Base-by-base conservation (phyloP, 2,888 invertebrate species). In the Ophion slaviceki region DNA sequence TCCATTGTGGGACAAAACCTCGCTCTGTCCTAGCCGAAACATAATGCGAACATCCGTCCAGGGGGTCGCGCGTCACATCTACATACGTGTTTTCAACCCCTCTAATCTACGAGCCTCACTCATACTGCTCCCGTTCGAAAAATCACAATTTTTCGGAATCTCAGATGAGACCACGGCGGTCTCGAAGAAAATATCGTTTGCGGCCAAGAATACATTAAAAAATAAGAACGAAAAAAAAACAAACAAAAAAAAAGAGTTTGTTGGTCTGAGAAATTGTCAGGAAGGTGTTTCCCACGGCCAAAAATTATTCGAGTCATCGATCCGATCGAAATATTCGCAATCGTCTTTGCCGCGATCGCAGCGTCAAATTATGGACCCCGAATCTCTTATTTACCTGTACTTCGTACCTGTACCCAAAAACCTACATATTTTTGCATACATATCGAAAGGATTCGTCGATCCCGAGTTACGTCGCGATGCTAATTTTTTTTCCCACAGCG, bases 31-130 rank as follows among this genome's bases (percentile, higher is more conserved):
- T 90, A 90, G 90, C 89, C 61, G 90, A 90, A 72, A 71, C 91
- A 90, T 91, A 90, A 91, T 89, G 89, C 90, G 90, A 91, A 91
- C 91, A 90, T 91, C 91, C 90, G 91, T 90, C 90, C 88, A 89
- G 87, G 89, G 89, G 90, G 89, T 90, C 86, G 89, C 17, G 67
- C 79, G 87, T 88, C 90, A 90, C 90, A 92, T 92, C 91, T 92
- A 89, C 91, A 92, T 91, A 88, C 88, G 89, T 88, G 87, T 88
- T 87, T 88, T 88, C 88, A 88, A 89, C 88, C 89, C 88, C 87
- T 89, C 86, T 86, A 88, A 14, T 40, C 17, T 40, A 72, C 40
- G 14, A 28, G 36, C 14, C 2, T 45, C 32, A 32, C 32, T 32
- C 2, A 4, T 74, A 28, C 32, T 5, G 59, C 2, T 14, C 28